These are phyloP conservation scores for Hipparchia sbordonii DNA, from an alignment of 2,888 invertebrate species.

Conservation along the genomic window DNA sequence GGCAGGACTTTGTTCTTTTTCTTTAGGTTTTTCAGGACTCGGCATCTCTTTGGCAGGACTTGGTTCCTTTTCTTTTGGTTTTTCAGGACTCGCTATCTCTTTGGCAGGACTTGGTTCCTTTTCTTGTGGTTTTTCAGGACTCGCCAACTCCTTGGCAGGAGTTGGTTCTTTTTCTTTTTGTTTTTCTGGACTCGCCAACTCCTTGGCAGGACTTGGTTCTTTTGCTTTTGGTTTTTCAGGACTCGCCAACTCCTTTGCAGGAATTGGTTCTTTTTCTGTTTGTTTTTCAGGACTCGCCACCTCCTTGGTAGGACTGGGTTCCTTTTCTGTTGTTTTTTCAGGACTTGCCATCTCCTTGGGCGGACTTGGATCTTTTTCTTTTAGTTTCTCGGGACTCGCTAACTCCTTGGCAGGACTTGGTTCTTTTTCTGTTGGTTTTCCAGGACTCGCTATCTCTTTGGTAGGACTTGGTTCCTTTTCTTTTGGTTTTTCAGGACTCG, in stretches of 20 bases:
- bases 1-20: constrained; percentile 30
- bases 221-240: too few relatives aligned
- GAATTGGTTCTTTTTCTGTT: not conserved
- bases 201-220: too few relatives aligned
- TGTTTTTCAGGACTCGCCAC: not conserved
- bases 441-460: not conserved
- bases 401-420: not conserved
- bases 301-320: not conserved
- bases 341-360: too few relatives aligned
- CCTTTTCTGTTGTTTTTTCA: constrained; percentile 26
- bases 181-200: too few relatives aligned
- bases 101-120: not conserved
- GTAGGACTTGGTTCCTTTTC: constrained; percentile 4
- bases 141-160: constrained; percentile 22
- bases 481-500: not conserved
- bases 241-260: not conserved
- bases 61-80: not conserved
- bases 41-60: not conserved
- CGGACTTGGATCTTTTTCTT: too few relatives aligned
- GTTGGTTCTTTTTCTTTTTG: constrained; percentile 22
- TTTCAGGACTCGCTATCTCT: too few relatives aligned
- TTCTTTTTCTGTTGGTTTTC: too few relatives aligned
- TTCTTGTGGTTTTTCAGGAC: not conserved
- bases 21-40: not conserved
- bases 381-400: not conserved